A percentile compares a stretch with the other conserved stretches of the same genome.
These are phyloP conservation scores for Darevskia mixta DNA, from an alignment of 2,797 vertebrate species.

Conservation along the genomic window DNA sequence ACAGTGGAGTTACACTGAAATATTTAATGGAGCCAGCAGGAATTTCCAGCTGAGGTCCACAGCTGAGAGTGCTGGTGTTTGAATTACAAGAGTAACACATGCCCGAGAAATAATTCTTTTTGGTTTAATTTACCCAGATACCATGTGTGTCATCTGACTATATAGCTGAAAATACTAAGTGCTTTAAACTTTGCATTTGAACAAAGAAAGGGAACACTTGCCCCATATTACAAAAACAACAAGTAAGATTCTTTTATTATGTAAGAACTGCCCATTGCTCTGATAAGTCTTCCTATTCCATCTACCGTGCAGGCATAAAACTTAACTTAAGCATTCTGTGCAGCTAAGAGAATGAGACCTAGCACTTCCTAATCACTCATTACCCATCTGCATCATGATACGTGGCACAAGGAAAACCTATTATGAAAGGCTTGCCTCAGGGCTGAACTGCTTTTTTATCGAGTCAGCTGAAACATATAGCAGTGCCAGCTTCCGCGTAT, in stretches of 20 bases:
- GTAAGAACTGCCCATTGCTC: too few relatives aligned
- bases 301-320: too few relatives aligned
- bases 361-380: neutral
- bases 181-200: too few relatives aligned
- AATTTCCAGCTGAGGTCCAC: slow-evolving; percentile 46
- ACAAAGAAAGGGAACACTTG: too few relatives aligned
- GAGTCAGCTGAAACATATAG: slow-evolving; percentile 16
- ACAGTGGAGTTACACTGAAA: neutral
- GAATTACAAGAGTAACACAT: slow-evolving; percentile 52
- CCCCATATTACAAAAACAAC: too few relatives aligned
- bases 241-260: too few relatives aligned
- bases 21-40: slow-evolving; percentile 46
- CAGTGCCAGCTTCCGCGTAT: slow-evolving; percentile 33
- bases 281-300: too few relatives aligned
- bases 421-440: slow-evolving; percentile 49
- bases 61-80: slow-evolving; percentile 46
- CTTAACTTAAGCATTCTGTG: neutral
- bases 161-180: too few relatives aligned
- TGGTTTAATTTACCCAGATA: slow-evolving; percentile 45
- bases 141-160: neutral
- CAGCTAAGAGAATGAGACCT: neutral
- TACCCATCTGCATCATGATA: slow-evolving; percentile 24
- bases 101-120: slow-evolving; percentile 52
- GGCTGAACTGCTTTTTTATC: slow-evolving; percentile 44
- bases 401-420: slow-evolving; percentile 14